Evolutionary conservation across 2,888 invertebrate species (phyloP).

Genomic region (Auanema sp.): DNA sequence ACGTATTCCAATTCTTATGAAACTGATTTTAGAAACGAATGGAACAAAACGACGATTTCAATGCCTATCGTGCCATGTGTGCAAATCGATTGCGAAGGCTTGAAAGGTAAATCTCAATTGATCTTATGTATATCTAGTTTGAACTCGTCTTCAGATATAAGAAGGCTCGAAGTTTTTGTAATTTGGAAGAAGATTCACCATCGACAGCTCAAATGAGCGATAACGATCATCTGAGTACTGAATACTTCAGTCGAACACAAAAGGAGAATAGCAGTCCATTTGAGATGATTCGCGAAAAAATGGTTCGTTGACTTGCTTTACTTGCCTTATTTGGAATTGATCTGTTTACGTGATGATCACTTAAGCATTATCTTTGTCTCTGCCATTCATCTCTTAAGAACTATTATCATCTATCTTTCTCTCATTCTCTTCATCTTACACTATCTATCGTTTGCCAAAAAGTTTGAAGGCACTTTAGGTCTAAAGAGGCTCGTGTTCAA

Average conservation of each 20-base stretch:
- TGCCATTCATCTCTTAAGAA: no score
- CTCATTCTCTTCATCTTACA: no score
- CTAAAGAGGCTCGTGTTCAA: no score
- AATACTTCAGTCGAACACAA: constrained; percentile 13
- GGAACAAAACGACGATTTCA: constrained; percentile 44
- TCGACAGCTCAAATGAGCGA: constrained; percentile 11
- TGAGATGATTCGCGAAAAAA: constrained; percentile 50
- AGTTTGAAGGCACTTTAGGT: no score
- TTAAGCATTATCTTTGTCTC: no score
- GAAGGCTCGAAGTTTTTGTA: constrained; percentile 59
- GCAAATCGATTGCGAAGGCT: constrained; percentile 54
- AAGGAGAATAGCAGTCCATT: constrained; percentile 26
- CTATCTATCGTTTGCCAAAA: no score
- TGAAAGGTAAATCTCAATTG: constrained; percentile 34
- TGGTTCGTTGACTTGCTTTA: constrained; percentile 35
- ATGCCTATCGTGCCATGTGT: constrained; percentile 50
- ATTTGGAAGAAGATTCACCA: constrained; percentile 37
- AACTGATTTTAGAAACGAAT: constrained; percentile 16
- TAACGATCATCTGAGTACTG: constrained; percentile 8
- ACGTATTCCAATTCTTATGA: no score
- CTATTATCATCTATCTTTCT: no score
- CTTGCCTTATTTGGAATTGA: no score
- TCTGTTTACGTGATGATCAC: no score
- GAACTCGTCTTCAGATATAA: constrained; percentile 47
- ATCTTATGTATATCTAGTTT: neutral